Evolutionary conservation across 2,888 invertebrate genomes (phyloP), one percentile per base, ranked within the genome.

Genomic region (Chorisops tibialis): DNA sequence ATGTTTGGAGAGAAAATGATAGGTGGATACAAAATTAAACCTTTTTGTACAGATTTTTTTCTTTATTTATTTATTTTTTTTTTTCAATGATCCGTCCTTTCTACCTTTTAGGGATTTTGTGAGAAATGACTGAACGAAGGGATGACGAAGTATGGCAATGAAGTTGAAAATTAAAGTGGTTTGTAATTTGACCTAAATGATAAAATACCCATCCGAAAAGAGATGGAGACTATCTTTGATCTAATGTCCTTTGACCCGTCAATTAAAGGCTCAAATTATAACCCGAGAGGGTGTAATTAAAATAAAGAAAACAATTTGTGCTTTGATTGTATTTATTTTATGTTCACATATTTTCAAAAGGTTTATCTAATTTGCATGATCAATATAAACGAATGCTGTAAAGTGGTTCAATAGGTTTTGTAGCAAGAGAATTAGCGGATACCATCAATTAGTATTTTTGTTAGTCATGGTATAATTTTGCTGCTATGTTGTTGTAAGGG

Each of bases 91-190:
- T 5, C 2, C 30, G 1, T 30, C 30, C n/a, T 48, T 48, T 7
- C 30, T 16, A 50, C 12, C 37, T 18, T 35, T 50, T 50, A 16
- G 14, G 30, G 21, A 11, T 22, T 7, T n/a, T 21, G 22, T n/a
- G 45, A n/a, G 21, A 19, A 7, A n/a, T 12, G 12, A 11, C 4
- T 6, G 22, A 6, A 22, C 2, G n/a, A 48, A n/a, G 22, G 18
- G n/a, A 48, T 16, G n/a, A 48, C n/a, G 48, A n/a, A 12, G 48
- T 19, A 48, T 12, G 48, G 22, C 48, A 48, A 22, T 21, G 22
- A 48, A 48, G 21, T 21, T 48, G 22, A 48, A 48, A 48, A 22
- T 48, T 48, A 48, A 48, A 48, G 19, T n/a, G 22, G 48, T 22
- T 21, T 48, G 48, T 22, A n/a, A 19, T 12, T 48, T 11, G 7